Percentiles rank a stretch among this genome's conserved stretches.
These are phyloP conservation scores for Diplolepis rosae DNA, from an alignment of 2,888 invertebrate genomes.

Conservation along the genomic window DNA sequence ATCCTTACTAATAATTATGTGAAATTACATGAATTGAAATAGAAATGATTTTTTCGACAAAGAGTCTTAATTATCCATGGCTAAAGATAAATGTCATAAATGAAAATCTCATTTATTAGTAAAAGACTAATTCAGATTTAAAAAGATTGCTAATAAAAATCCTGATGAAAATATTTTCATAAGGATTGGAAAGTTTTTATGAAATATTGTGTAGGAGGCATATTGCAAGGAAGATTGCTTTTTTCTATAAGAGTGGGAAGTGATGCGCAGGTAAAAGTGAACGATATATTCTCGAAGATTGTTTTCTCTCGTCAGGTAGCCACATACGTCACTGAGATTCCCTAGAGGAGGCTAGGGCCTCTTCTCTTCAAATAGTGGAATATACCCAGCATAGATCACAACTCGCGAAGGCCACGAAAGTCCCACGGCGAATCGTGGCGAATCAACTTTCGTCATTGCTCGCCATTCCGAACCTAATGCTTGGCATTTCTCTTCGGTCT, in stretches of 20 bases:
- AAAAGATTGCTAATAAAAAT: no score
- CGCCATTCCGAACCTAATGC: conserved; percentile 70
- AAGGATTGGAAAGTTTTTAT: no score
- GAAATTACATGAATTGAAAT: no score
- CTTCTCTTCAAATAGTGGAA: conserved; percentile 61
- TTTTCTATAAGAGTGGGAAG: conserved; percentile 1
- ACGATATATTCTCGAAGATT: conserved; percentile 73
- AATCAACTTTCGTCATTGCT: conserved; percentile 74
- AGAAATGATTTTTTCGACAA: no score
- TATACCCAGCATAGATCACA: conserved; percentile 71
- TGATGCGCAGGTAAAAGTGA: conserved; percentile 49
- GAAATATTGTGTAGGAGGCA: conserved; percentile 3
- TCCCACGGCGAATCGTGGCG: conserved; percentile 69
- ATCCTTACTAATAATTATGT: no score
- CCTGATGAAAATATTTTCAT: no score
- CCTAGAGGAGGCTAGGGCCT: conserved; percentile 62
- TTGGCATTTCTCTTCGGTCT: conserved; percentile 71
- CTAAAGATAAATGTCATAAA: no score
- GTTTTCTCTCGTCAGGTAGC: conserved; percentile 74
- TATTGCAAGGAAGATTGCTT: conserved; percentile 10
- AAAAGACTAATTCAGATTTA: no score
- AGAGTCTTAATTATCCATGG: no score
- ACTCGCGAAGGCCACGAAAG: conserved; percentile 65
- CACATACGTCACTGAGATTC: conserved; percentile 72
- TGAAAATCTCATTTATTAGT: no score